phyloP scores from a whole-genome alignment of 2,888 invertebrate species.

The Tetropium fuscum region DNA sequence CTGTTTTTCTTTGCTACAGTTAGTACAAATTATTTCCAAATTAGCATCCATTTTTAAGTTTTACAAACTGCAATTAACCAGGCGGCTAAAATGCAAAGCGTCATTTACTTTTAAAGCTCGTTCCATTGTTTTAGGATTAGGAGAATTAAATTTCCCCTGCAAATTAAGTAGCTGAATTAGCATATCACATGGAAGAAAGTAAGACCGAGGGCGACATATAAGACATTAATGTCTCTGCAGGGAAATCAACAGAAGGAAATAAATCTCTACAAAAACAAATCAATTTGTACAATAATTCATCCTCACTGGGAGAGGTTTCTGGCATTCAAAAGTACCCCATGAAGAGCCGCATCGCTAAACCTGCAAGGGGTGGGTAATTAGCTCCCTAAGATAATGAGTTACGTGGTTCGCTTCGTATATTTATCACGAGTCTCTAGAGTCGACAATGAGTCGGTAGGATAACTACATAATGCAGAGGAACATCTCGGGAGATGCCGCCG shows the following conservation, averaged over 20 bases:
- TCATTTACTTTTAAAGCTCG: slow-evolving; percentile 17
- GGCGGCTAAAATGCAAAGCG: slow-evolving; percentile 2
- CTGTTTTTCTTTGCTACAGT: too few relatives aligned
- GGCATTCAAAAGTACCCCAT: slow-evolving; percentile 34
- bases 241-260: slow-evolving; percentile 46
- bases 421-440: slow-evolving; percentile 59
- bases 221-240: slow-evolving; percentile 43
- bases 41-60: background rate
- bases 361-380: slow-evolving; percentile 53
- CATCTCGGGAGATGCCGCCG: slow-evolving; percentile 37
- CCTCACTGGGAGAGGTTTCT: slow-evolving; percentile 32
- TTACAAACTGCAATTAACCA: background rate
- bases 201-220: slow-evolving; percentile 39
- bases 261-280: slow-evolving; percentile 45
- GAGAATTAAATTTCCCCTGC: slow-evolving; percentile 29
- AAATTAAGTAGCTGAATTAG: slow-evolving; percentile 38
- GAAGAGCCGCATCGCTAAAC: slow-evolving; percentile 18
- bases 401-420: slow-evolving; percentile 60
- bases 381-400: slow-evolving; percentile 60
- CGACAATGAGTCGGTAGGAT: slow-evolving; percentile 56
- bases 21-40: slow-evolving; percentile 4
- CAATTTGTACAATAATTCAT: slow-evolving; percentile 42
- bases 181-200: slow-evolving; percentile 33
- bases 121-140: slow-evolving; percentile 21
- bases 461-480: slow-evolving; percentile 54